A percentile compares a stretch with the other conserved stretches of the same genome.
These are phyloP conservation scores for Dicerorhinus sumatrensis DNA, from an alignment of 2,113 vertebrate genomes.

Conservation along the genomic window DNA sequence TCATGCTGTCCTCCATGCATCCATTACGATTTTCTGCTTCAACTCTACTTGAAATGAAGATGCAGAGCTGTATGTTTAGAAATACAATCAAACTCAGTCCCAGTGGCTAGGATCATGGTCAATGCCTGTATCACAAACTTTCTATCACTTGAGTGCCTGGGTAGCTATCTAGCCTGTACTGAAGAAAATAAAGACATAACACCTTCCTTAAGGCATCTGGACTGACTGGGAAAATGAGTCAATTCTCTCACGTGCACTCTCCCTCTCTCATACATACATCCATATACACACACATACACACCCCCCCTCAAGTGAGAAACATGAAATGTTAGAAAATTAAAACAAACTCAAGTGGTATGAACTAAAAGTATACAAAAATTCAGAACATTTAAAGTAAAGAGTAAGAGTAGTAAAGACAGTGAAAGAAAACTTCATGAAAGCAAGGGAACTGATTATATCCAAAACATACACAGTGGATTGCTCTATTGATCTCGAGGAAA, in stretches of 20 bases:
- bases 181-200: conserved; percentile 36
- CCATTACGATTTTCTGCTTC: conserved; percentile 4
- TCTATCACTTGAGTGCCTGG: neutral
- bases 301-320: neutral
- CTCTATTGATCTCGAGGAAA: neutral
- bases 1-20: neutral
- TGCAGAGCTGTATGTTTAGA: neutral
- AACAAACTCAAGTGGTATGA: neutral
- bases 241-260: neutral
- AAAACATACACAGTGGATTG: neutral
- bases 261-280: neutral
- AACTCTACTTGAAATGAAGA: conserved; percentile 38
- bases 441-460: neutral
- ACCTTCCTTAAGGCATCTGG: neutral
- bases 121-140: conserved; percentile 8
- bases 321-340: conserved; percentile 36
- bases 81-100: conserved; percentile 47
- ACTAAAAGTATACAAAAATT: conserved; percentile 29
- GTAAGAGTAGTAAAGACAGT: conserved; percentile 21
- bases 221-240: neutral
- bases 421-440: conserved; percentile 57
- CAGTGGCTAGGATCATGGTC: neutral
- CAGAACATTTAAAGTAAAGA: neutral
- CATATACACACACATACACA: neutral
- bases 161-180: neutral